Evolutionary conservation across 2,113 vertebrate species (phyloP).

Genomic region (Phoxinus phoxinus): DNA sequence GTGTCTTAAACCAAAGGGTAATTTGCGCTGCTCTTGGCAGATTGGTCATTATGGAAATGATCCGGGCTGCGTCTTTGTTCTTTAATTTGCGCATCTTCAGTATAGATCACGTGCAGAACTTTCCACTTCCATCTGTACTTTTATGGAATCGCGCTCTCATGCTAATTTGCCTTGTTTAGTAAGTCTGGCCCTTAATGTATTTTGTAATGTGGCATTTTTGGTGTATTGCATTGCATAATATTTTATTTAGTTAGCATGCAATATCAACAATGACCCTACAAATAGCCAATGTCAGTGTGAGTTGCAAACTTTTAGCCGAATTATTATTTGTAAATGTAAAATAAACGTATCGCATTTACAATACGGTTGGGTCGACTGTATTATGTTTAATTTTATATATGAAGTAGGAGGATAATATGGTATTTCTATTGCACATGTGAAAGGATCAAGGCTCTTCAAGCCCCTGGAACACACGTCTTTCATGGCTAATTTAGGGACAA

Average conservation of each 20-base stretch:
- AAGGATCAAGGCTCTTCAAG: not conserved
- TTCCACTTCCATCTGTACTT: too few species aligned
- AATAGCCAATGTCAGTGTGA: not conserved
- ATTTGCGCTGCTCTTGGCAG: too few species aligned
- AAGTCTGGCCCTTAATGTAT: too few species aligned
- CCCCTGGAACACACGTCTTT: conserved; percentile 55
- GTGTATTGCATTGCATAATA: too few species aligned
- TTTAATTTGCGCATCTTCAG: too few species aligned
- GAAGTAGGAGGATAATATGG: not conserved
- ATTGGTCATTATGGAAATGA: too few species aligned
- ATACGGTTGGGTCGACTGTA: not conserved
- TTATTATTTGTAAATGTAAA: not conserved
- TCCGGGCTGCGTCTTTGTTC: too few species aligned
- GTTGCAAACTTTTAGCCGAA: not conserved
- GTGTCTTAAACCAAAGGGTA: too few species aligned
- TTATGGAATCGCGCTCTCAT: too few species aligned
- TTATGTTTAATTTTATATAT: not conserved
- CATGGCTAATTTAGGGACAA: conserved; percentile 68
- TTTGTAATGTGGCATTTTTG: not conserved
- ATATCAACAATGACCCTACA: not conserved
- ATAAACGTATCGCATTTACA: not conserved
- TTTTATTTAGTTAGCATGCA: not conserved
- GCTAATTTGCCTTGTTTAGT: too few species aligned
- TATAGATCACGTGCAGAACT: too few species aligned
- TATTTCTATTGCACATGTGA: not conserved